Conservation (phyloP, 2,888 invertebrate species). For the Agrilus mali region DNA sequence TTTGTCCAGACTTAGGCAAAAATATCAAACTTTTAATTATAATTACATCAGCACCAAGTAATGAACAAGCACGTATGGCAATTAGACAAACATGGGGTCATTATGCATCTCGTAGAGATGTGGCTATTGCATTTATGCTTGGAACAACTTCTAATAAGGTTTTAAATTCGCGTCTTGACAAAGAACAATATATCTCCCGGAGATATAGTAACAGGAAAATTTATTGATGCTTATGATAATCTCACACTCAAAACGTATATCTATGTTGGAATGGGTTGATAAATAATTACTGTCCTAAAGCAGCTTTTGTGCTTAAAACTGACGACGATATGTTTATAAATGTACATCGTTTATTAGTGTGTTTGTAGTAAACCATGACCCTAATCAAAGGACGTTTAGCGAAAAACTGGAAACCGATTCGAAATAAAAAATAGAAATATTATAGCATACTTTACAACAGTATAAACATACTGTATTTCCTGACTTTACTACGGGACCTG, state of each 20-base stretch:
- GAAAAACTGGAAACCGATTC: conserved; percentile 73
- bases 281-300: conserved; percentile 62
- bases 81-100: conserved; percentile 77
- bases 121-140: conserved; percentile 54
- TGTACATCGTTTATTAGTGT: conserved; percentile 55
- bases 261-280: conserved; percentile 71
- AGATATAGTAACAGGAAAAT: conserved; percentile 63
- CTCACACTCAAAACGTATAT: conserved; percentile 71
- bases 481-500: conserved; percentile 87
- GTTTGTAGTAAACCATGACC: conserved; percentile 49
- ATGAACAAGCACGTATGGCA: conserved; percentile 56
- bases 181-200: conserved; percentile 62
- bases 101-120: conserved; percentile 50
- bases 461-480: conserved; percentile 68
- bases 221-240: conserved; percentile 69
- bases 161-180: conserved; percentile 37
- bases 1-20: conserved; percentile 55
- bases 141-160: conserved; percentile 44
- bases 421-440: conserved; percentile 77
- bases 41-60: conserved; percentile 63
- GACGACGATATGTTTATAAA: conserved; percentile 88
- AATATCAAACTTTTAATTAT: conserved; percentile 49
- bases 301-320: conserved; percentile 66
- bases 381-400: conserved; percentile 59
- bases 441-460: conserved; percentile 67